Evolutionary conservation across 53 echinoderm and acorn worm species (phyloP).

Genomic region (Echinometra lucunter): DNA sequence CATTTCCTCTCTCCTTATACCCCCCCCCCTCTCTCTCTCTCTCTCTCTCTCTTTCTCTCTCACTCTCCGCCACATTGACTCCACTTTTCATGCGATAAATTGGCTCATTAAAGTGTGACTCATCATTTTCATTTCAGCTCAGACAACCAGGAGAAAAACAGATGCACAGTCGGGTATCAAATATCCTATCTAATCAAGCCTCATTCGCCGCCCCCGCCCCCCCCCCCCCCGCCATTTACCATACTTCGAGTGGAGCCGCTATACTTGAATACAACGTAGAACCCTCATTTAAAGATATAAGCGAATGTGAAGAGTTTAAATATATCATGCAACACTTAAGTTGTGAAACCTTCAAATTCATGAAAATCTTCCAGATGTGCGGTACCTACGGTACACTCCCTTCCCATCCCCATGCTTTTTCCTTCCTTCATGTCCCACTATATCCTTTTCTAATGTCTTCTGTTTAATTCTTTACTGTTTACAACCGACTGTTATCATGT

Average conservation of each 20-base stretch:
- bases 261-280: no score
- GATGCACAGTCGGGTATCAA: background rate
- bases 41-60: background rate
- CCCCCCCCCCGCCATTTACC: background rate
- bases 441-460: no score
- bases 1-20: background rate
- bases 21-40: constrained; percentile 16
- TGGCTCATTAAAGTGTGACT: constrained; percentile 12
- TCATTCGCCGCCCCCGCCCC: background rate
- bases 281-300: no score
- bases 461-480: no score
- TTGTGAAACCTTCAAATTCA: no score
- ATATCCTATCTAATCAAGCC: background rate
- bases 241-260: background rate
- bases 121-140: background rate
- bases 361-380: no score
- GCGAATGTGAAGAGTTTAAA: no score
- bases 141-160: background rate
- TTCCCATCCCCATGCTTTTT: no score
- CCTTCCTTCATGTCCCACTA: no score
- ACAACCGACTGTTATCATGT: no score
- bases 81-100: background rate
- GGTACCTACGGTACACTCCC: no score
- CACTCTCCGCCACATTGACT: background rate
- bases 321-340: no score